Evolutionary conservation across 2,113 vertebrate genomes (phyloP).

Genomic region (Probosciger aterrimus): DNA sequence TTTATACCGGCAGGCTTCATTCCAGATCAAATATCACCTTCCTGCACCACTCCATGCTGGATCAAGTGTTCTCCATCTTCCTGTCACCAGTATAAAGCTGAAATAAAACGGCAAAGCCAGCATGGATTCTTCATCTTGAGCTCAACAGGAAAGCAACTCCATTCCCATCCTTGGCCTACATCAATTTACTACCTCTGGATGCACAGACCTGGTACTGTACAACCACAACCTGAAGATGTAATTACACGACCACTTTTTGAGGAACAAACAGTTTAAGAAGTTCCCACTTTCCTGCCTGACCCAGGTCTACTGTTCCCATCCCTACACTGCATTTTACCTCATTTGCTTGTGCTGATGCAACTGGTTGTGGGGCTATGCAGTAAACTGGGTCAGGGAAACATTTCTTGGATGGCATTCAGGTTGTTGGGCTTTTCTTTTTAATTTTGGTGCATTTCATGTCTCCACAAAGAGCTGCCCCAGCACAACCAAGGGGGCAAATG

Average conservation of each 20-base stretch:
- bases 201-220: neutral
- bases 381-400: neutral
- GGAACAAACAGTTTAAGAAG: neutral
- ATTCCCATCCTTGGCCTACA: neutral
- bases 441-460: slow-evolving; percentile 11
- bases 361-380: neutral
- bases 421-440: neutral
- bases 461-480: slow-evolving; percentile 28
- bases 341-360: neutral
- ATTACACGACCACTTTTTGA: neutral
- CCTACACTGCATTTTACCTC: neutral
- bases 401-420: neutral
- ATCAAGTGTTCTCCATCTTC: neutral
- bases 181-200: neutral
- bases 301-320: neutral
- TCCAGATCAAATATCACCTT: neutral
- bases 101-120: neutral
- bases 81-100: neutral
- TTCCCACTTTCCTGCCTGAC: neutral
- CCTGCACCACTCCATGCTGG: neutral
- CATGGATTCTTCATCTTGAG: neutral
- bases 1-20: neutral
- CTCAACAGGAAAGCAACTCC: neutral
- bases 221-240: neutral
- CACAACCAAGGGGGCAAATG: slow-evolving; percentile 18